Evolutionary conservation across 2,888 invertebrate species (phyloP).

Genomic region (Rhagonycha fulva): DNA sequence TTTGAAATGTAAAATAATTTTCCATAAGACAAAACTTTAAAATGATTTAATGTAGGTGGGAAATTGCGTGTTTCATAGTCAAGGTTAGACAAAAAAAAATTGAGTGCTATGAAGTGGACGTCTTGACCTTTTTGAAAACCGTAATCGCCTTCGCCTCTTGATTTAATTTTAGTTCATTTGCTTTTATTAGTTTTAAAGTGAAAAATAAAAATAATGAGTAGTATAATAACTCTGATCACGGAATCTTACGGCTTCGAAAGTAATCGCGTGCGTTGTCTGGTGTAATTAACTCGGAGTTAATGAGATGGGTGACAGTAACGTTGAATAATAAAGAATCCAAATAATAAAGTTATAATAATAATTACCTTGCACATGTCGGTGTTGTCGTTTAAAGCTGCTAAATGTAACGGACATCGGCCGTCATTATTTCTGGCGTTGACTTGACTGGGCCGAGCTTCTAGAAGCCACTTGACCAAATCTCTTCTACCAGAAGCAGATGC

Average conservation of each 20-base stretch:
- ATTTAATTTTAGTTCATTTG: neutral
- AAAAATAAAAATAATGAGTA: neutral
- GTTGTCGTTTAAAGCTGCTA: conserved; percentile 92
- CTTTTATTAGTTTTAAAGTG: neutral
- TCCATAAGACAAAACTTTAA: neutral
- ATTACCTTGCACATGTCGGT: conserved; percentile 85
- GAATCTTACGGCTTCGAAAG: neutral
- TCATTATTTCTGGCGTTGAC: conserved; percentile 90
- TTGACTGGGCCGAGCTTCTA: conserved; percentile 80
- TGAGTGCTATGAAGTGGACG: neutral
- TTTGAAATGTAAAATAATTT: neutral
- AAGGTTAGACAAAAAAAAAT: neutral
- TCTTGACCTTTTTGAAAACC: neutral
- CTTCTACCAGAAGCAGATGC: conserved; percentile 90
- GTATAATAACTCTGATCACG: neutral
- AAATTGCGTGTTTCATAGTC: conserved; percentile 7
- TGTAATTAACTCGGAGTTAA: neutral
- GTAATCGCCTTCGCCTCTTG: neutral
- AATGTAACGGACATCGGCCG: conserved; percentile 90
- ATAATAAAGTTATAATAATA: neutral
- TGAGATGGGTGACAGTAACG: neutral
- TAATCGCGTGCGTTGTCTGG: neutral
- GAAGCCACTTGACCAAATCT: conserved; percentile 86
- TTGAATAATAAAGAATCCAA: neutral
- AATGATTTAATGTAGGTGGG: conserved; percentile 7